Evolutionary conservation across 2,113 vertebrate genomes (phyloP).

Genomic region (Centropus unirufus): DNA sequence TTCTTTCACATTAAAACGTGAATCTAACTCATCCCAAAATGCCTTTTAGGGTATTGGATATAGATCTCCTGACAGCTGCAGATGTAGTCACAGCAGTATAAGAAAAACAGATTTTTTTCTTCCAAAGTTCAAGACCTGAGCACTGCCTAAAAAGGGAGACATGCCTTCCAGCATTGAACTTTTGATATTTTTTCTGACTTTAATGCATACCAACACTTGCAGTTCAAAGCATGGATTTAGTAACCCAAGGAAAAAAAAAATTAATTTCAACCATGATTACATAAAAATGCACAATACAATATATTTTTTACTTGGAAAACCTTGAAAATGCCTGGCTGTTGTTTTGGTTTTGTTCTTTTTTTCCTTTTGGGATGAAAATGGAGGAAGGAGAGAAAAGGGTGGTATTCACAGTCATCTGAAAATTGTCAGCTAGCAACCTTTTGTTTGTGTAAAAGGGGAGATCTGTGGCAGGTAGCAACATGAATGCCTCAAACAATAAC

Average conservation of each 20-base stretch:
- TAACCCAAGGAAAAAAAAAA: neutral
- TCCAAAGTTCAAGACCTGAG: conserved; percentile 49
- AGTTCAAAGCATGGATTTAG: conserved; percentile 53
- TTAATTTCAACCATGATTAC: neutral
- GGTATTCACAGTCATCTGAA: neutral
- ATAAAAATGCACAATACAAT: neutral
- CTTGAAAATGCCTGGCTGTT: neutral
- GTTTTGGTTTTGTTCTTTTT: neutral
- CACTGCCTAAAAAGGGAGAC: conserved; percentile 26
- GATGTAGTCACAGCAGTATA: neutral
- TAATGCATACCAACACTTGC: conserved; percentile 38
- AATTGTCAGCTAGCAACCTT: neutral
- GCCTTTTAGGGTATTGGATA: neutral
- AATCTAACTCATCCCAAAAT: neutral
- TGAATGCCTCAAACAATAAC: neutral
- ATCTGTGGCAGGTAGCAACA: neutral
- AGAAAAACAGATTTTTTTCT: conserved; percentile 31
- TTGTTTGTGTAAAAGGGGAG: neutral
- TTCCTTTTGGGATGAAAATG: neutral
- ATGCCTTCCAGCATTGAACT: conserved; percentile 35
- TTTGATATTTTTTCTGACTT: conserved; percentile 45
- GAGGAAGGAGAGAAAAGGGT: neutral
- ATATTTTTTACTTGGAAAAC: neutral
- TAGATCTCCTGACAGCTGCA: neutral
- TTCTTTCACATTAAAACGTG: neutral